Evolutionary conservation across 2,797 vertebrate genomes (phyloP).

Genomic region (Sebastes paucispinis): DNA sequence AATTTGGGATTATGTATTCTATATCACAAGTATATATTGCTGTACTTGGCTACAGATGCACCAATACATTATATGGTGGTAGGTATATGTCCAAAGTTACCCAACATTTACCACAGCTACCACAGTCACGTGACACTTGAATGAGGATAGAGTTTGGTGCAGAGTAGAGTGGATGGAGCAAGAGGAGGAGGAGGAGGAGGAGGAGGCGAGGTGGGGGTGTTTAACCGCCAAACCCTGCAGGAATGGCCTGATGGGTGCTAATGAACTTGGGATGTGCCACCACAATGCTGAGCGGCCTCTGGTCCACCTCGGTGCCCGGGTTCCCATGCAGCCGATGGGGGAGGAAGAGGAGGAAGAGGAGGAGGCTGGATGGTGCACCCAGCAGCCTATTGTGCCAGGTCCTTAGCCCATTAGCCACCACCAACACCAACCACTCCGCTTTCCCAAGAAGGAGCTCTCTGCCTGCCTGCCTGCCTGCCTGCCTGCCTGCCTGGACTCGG

Average conservation of each 20-base stretch:
- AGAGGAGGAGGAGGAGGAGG: neutral
- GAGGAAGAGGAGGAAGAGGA: neutral
- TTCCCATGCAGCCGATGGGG: constrained; percentile 82
- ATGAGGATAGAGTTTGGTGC: too few relatives aligned
- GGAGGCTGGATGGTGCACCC: constrained; percentile 55
- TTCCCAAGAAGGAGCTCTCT: constrained; percentile 72
- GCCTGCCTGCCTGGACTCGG: constrained; percentile 67
- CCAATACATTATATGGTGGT: too few relatives aligned
- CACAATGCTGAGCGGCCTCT: constrained; percentile 81
- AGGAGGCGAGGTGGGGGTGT: neutral
- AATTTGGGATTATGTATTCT: too few relatives aligned
- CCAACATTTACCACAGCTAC: too few relatives aligned
- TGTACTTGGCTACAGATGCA: too few relatives aligned
- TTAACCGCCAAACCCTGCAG: constrained; percentile 39
- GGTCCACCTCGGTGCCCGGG: constrained; percentile 81
- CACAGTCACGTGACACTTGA: too few relatives aligned
- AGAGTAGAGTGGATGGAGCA: neutral
- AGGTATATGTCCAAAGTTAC: too few relatives aligned
- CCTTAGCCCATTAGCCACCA: constrained; percentile 80
- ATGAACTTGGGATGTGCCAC: constrained; percentile 89
- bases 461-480: constrained; percentile 42
- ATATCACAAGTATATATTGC: too few relatives aligned
- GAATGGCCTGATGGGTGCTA: constrained; percentile 79
- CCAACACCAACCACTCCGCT: constrained; percentile 68
- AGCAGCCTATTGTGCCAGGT: constrained; percentile 74